Evolutionary conservation across 1,140 invertebrate genomes (phyloP).

Genomic region (Scaptodrosophila lebanonensis): DNA sequence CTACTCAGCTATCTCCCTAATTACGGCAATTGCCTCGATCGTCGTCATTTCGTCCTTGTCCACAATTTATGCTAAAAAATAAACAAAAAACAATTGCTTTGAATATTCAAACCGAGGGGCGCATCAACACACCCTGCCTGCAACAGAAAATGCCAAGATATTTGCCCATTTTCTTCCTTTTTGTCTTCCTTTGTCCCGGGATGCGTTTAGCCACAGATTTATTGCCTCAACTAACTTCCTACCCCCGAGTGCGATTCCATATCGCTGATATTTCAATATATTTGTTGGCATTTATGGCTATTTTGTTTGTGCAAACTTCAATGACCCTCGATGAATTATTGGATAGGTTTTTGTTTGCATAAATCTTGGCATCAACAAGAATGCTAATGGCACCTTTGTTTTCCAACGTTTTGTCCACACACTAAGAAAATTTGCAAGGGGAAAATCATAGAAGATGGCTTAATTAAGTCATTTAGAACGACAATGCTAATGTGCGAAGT

Average conservation of each 20-base stretch:
- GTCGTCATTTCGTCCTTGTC: constrained; percentile 33
- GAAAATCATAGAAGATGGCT: constrained; percentile 22
- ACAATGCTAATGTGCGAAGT: constrained; percentile 58
- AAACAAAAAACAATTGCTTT: constrained; percentile 54
- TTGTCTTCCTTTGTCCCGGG: constrained; percentile 50
- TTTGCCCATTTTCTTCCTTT: constrained; percentile 44
- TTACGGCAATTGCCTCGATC: constrained; percentile 61
- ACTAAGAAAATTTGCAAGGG: too few relatives aligned
- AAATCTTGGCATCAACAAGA: constrained; percentile 16
- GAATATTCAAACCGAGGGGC: constrained; percentile 49
- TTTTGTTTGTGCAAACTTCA: constrained; percentile 32
- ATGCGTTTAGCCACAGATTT: constrained; percentile 62
- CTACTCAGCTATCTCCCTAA: constrained; percentile 44
- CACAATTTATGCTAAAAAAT: constrained; percentile 64
- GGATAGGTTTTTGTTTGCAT: constrained; percentile 25
- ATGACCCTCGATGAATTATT: constrained; percentile 36
- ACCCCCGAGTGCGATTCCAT: constrained; percentile 21
- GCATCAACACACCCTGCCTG: constrained; percentile 36
- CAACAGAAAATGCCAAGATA: constrained; percentile 3
- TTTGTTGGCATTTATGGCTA: constrained; percentile 29
- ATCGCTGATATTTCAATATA: constrained; percentile 61
- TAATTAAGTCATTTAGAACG: constrained; percentile 26
- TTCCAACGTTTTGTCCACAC: too few relatives aligned
- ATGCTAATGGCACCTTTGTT: constrained; percentile 48
- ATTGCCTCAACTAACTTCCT: constrained; percentile 50